Percentiles rank a stretch among this genome's conserved stretches.
Conservation (phyloP, 2,113 vertebrate species). For the Phylloscopus trochiloides region DNA sequence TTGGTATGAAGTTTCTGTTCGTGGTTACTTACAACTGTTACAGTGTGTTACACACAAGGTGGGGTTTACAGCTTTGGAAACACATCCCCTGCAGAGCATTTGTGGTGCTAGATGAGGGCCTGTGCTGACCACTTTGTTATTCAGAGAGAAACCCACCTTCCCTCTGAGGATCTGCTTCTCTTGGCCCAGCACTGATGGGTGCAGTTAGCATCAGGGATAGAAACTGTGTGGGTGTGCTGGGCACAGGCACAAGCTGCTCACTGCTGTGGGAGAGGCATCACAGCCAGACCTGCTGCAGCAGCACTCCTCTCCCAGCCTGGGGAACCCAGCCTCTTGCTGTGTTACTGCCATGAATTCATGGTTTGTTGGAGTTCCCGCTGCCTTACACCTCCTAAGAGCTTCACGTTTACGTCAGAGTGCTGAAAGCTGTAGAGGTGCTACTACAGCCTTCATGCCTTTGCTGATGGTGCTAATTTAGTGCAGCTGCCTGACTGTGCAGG, state of each 20-base stretch:
- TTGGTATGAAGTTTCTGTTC: neutral
- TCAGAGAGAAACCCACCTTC: neutral
- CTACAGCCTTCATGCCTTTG: neutral
- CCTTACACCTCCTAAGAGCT: neutral
- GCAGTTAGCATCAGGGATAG: fast-evolving
- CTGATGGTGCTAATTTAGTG: neutral
- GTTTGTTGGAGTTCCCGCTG: neutral
- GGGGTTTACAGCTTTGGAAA: neutral
- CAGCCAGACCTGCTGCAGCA: neutral
- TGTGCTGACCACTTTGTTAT: neutral
- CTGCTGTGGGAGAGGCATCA: neutral
- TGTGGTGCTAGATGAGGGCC: neutral
- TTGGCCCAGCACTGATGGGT: neutral
- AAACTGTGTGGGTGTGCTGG: neutral
- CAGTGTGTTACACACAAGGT: neutral
- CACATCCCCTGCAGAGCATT: neutral
- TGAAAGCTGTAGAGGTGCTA: neutral
- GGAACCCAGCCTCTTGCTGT: neutral
- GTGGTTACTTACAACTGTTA: neutral
- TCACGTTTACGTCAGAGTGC: neutral
- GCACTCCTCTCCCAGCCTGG: neutral
- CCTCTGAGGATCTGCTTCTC: neutral
- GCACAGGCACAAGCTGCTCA: fast-evolving
- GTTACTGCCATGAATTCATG: neutral
- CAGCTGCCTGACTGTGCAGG: neutral